Evolutionary conservation across 2,888 invertebrate genomes (phyloP).

Genomic region (Caradrina kadenii): DNA sequence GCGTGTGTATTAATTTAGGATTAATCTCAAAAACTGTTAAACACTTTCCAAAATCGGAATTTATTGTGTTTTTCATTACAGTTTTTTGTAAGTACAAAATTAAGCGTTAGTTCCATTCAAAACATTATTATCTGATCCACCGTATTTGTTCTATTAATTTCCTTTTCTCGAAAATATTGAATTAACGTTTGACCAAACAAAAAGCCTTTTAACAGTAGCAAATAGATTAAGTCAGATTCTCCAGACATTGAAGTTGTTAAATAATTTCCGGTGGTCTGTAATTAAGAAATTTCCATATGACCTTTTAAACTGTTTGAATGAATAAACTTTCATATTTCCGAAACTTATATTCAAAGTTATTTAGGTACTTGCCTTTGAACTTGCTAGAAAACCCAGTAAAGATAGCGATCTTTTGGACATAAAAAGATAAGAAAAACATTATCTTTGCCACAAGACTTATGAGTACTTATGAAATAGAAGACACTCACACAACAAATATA

Average conservation of each 20-base stretch:
- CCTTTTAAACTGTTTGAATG: constrained; percentile 4
- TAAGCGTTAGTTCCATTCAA: not conserved
- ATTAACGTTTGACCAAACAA: not conserved
- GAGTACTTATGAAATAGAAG: not conserved
- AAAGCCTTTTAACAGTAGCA: constrained; percentile 1
- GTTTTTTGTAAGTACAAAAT: not conserved
- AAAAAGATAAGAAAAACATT: no score
- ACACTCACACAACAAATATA: not conserved
- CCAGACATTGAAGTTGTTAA: constrained; percentile 13
- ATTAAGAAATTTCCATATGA: constrained; percentile 40
- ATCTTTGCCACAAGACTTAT: not conserved
- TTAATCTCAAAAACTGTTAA: constrained; percentile 9
- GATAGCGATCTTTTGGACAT: no score
- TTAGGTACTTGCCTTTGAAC: not conserved
- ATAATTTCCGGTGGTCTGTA: constrained; percentile 30
- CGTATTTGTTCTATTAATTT: not conserved
- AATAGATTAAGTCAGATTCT: constrained; percentile 16
- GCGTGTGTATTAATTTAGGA: constrained; percentile 35
- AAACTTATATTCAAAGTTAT: constrained; percentile 12
- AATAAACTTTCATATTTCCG: constrained; percentile 19
- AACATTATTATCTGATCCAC: no score
- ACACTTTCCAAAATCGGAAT: not conserved
- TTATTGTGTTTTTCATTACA: not conserved
- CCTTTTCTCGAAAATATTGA: not conserved
- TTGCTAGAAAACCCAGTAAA: not conserved